Evolutionary conservation across 2,888 invertebrate genomes (phyloP), one percentile per base, ranked within the genome.

Genomic region (Cepaea hortensis): DNA sequence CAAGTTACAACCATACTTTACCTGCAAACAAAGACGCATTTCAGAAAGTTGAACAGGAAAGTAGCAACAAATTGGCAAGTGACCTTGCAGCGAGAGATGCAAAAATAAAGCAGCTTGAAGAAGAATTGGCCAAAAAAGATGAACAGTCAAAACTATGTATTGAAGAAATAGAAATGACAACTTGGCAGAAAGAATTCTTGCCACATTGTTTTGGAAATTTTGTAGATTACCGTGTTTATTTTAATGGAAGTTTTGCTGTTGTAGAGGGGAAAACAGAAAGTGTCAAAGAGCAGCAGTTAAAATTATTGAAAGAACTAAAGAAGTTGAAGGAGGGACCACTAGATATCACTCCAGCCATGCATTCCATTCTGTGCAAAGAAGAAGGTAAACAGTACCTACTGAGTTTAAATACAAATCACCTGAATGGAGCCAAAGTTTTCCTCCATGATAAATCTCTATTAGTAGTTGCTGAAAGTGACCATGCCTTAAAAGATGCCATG

Each of bases 101-200:
- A 81, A 77, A 77, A 77, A 77, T 77, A 77, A 48, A 77, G 20
- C 18, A 62, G 35, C 61, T 62, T 61, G 9, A 81, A 65, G 23
- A 81, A 81, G 62, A 20, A 13, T 65, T 81, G 9, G 23, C 23
- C 13, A 35, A 46, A 68, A 48, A 65, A 68, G 65, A 70, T 70
- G 65, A 75, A 62, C 35, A 65, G 9, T 20, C 48, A n/a, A 48
- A 76, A 62, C 3, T 20, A n/a, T 18, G 23, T 62, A 35, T 1
- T 61, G 76, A 84, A 84, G 62, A 75, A 76, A 11, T 76, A 18
- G 75, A 75, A 23, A 65, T 84, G 76, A 65, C 55, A 48, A 2
- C 9, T 0, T 62, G 46, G 46, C 75, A 76, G 50, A 23, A 35
- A 73, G 76, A 75, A 76, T n/a, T 65, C 15, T 76, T 84, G 61